Evolutionary conservation across 1,140 invertebrate species (phyloP).

Genomic region (Sitodiplosis mosellana): DNA sequence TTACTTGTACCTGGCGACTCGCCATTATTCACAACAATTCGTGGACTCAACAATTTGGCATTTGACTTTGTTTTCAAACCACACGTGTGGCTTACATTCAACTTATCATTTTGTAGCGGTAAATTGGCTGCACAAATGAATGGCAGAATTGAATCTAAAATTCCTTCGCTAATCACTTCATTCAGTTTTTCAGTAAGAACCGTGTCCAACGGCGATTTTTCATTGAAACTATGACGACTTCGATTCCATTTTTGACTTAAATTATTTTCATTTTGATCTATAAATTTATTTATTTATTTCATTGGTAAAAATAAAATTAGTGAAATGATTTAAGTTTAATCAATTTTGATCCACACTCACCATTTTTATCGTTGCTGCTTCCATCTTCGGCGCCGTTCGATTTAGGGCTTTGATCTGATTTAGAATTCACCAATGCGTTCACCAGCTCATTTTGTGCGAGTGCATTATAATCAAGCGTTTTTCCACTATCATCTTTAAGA

Average conservation of each 20-base stretch:
- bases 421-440: background rate
- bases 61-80: background rate
- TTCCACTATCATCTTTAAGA: conserved; percentile 5
- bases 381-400: background rate
- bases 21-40: too few relatives aligned
- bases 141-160: conserved; percentile 56
- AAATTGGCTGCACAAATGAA: conserved; percentile 28
- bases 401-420: background rate
- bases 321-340: background rate
- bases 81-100: too few relatives aligned
- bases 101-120: too few relatives aligned
- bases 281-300: background rate
- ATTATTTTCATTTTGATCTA: background rate
- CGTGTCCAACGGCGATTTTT: conserved; percentile 11
- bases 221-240: background rate
- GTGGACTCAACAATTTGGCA: too few relatives aligned
- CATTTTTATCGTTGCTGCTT: background rate
- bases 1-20: too few relatives aligned
- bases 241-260: background rate
- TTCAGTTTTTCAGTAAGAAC: conserved; percentile 19
- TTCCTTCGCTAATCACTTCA: conserved; percentile 51
- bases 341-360: background rate
- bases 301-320: background rate
- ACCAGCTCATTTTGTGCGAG: conserved; percentile 4
- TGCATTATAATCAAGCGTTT: conserved; percentile 2